Evolutionary conservation across 2,888 invertebrate genomes (phyloP), one percentile per base, ranked within the genome.

Genomic region (Cryptocephalus moraei): DNA sequence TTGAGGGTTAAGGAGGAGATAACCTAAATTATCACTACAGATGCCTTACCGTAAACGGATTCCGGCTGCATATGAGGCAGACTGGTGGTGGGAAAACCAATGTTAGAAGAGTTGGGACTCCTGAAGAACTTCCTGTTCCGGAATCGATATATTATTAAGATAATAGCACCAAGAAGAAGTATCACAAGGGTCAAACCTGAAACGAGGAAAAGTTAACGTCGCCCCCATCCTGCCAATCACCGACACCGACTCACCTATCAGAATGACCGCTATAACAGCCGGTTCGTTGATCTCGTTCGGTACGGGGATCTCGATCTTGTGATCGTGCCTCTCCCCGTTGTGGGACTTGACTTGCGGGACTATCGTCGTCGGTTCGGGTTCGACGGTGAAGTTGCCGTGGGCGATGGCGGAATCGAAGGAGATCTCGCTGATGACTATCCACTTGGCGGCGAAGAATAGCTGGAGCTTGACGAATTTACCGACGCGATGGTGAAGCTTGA

Each of bases 361-460:
- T 4, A 67, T 64, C 1, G 74, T 67, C 1, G 79, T 76, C 41
- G 80, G 79, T 12, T 76, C 73, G 38, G 76, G 75, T 63, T 88
- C 88, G 4, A 77, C 74, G 1, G 82, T 81, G 70, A 87, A 84
- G 70, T 88, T 88, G 9, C 83, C 83, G 65, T 82, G 82, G 1
- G 82, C 82, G 33, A 81, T 73, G 49, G 80, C 81, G 74, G 91
- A 91, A 62, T 85, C 84, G 66, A 93, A 93, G 47, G 84, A 81
- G 53, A 93, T 78, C 72, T 94, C 93, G 68, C 91, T 91, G 63
- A 94, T 81, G 72, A 93, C 81, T 59, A 93, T 83, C 92, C 93
- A 93, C 54, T 83, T 78, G 8, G 87, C 81, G 4, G 88, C 84
- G 67, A 91, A 92, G 58, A 78, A 78, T 45, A 92, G 75, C 60